Evolutionary conservation across 2,888 invertebrate species (phyloP), one percentile per base, ranked within the genome.

Genomic region (Eupithecia inturbata): DNA sequence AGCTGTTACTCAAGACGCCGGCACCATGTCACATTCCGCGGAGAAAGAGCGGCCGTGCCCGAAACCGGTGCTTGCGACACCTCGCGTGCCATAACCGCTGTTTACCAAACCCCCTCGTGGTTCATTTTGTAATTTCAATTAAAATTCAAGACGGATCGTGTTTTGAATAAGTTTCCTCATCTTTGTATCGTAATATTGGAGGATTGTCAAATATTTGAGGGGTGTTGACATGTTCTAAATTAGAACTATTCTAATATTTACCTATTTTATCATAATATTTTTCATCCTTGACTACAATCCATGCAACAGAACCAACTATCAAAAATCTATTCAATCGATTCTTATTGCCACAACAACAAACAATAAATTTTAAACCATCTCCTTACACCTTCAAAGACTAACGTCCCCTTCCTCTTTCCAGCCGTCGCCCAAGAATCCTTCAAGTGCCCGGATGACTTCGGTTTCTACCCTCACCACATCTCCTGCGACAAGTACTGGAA

Each of bases 401-500:
- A 75, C 66, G 49, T 53, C 19, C 5, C 70, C 6, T 78, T 79
- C 84, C 82, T 85, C 80, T 84, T 95, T 93, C 53, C 95, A 97
- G 96, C 95, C 86, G 95, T 95, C 86, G 97, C 96, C 82, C 98
- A 98, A 92, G 97, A 97, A 82, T 95, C 95, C 87, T 98, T 98
- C 96, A 98, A 98, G 95, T 98, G 98, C 87, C 98, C 98, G 45
- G 98, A 98, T 88, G 98, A 98, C 90, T 98, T 97, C 89, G 98
- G 98, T 45, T 98, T 98, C 95, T 98, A 98, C 94, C 98, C 98
- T 74, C 98, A 98, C 92, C 96, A 97, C 88, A 89, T 95, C 77
- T 98, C 98, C 68, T 98, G 98, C 91, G 98, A 98, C 95, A 98
- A 98, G 92, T 98, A 98, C 94, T 98, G 98, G 97, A 98, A 98